Conservation (phyloP, 2,113 vertebrate species). For the Hassar affinis region DNA sequence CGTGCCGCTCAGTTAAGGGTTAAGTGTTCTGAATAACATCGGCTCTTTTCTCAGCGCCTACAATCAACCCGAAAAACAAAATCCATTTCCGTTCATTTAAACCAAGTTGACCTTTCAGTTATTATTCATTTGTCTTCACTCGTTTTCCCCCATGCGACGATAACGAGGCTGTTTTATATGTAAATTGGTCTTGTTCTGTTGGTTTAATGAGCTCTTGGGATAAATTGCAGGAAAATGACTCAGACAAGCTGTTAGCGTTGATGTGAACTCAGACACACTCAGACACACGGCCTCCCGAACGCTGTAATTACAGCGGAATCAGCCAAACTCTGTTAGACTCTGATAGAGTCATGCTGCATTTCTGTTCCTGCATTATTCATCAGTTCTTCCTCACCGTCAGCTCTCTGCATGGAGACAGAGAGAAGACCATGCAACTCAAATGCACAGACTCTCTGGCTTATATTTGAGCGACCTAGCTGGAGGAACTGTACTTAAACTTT, state of each 20-base stretch:
- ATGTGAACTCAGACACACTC: not conserved
- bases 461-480: not conserved
- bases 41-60: not conserved
- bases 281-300: not conserved
- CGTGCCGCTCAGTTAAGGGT: no score
- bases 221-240: not conserved
- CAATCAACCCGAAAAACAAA: not conserved
- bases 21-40: not conserved
- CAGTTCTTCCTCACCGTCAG: no score
- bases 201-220: conserved; percentile 6
- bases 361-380: not conserved
- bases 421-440: no score
- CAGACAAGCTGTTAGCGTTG: not conserved
- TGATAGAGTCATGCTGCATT: not conserved
- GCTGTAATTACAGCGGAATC: conserved; percentile 5
- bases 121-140: not conserved
- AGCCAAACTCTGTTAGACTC: not conserved
- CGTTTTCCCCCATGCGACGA: not conserved
- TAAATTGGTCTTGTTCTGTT: not conserved
- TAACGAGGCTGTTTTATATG: conserved; percentile 7
- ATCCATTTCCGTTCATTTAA: not conserved
- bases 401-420: not conserved
- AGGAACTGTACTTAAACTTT: not conserved
- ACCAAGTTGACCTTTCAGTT: not conserved
- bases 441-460: not conserved